Percentiles rank a stretch among this genome's conserved stretches.
Evolutionary conservation across 2,797 vertebrate genomes (phyloP).

Genomic region (Gambelia wislizenii): DNA sequence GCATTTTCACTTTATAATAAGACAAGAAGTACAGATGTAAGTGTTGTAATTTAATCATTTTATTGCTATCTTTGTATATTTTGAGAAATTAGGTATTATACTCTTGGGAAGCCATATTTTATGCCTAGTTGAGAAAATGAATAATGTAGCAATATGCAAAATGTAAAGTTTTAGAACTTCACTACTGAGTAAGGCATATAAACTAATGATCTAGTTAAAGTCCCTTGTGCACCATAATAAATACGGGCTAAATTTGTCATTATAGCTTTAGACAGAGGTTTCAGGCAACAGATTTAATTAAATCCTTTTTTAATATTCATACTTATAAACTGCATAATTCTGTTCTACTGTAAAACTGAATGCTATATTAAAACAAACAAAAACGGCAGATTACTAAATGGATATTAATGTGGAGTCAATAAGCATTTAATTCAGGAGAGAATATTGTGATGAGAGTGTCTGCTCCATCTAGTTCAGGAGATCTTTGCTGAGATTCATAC

Average conservation of each 20-base stretch:
- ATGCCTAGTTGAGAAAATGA: conserved; percentile 89
- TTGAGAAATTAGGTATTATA: conserved; percentile 88
- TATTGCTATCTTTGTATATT: conserved; percentile 90
- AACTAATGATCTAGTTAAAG: conserved; percentile 87
- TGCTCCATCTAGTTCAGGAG: conserved; percentile 59
- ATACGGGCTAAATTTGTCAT: conserved; percentile 90
- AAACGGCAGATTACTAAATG: conserved; percentile 86
- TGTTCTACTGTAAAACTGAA: conserved; percentile 82
- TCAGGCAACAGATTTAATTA: conserved; percentile 90
- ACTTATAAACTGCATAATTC: conserved; percentile 87
- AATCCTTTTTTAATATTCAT: conserved; percentile 90
- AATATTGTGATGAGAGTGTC: conserved; percentile 54
- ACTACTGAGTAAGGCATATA: conserved; percentile 84
- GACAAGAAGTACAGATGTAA: conserved; percentile 89
- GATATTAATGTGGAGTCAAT: conserved; percentile 83
- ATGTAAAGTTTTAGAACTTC: conserved; percentile 89
- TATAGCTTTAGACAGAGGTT: conserved; percentile 88
- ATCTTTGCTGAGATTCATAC: conserved; percentile 62
- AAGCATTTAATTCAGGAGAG: conserved; percentile 81
- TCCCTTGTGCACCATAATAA: conserved; percentile 88
- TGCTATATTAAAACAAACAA: conserved; percentile 87
- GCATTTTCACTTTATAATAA: conserved; percentile 86
- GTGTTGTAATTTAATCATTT: conserved; percentile 88
- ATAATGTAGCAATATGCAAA: conserved; percentile 89
- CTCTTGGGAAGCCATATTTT: conserved; percentile 87